Base-by-base conservation (phyloP, 2,888 invertebrate species). In the Atethmia centrago region DNA sequence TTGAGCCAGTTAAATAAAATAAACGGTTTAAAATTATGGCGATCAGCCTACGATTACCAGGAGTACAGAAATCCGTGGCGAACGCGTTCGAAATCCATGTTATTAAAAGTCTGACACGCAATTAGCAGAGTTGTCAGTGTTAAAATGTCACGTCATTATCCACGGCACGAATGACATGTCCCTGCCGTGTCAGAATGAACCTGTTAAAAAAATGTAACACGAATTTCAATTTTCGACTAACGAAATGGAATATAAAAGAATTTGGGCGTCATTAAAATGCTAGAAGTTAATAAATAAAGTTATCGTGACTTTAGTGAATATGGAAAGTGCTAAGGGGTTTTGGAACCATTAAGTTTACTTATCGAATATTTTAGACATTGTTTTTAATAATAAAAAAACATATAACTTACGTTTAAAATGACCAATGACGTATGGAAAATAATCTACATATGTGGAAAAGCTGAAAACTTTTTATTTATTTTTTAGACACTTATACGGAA, bases 101-200 rank as follows among this genome's bases (percentile, higher is more conserved):
- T 82, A 75, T 82, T 84, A 84, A 75, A 74, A 53, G 82, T 65
- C 76, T 87, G 88, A 84, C 88, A 85, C 51, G 81, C 89, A 91
- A 90, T 91, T 90, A 91, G 79, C 82, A 85, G 80, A 84, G 81
- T 86, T 83, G 78, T 84, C 85, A 79, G 79, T 84, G 84, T 86
- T 82, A 85, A 82, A 82, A 81, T 87, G 88, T 89, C 87, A 78
- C 77, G 79, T 86, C 86, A 88, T 89, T 89, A 90, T 88, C 82
- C 77, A 80, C 82, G 77, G 79, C 71, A 82, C 61, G 85, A 87
- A 77, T 86, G 89, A 85, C 88, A 83, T 86, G 87, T 78, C 82
- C 82, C 72, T 75, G 72, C 61, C 73, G 73, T 77, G 85, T 78
- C 85, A 76, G 63, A 61, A 65, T 40, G 61, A 67, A 78, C 72